Base-by-base conservation (phyloP, 92 coral and sea anemone species). In the Desmophyllum pertusum region DNA sequence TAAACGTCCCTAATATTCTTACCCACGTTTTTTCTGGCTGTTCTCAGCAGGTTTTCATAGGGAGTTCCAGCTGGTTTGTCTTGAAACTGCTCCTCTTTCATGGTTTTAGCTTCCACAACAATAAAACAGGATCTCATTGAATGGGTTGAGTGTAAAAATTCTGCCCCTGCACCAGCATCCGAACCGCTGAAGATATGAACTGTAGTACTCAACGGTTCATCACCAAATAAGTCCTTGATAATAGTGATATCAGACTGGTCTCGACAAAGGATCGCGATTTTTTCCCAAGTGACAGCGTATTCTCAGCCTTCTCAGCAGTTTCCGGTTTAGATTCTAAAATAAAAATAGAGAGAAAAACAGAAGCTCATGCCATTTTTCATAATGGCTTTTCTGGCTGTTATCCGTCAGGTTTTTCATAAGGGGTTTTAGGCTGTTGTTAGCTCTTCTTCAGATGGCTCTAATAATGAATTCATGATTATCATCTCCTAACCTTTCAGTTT, bases 111-210 rank as follows among this genome's bases (percentile, higher is more conserved):
- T n/a, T 50, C 50, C 15, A 66, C 57, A 3, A 67, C 61, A 68
- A 80, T 67, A 30, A 68, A 51, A 35, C 84, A 80, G 15, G 84
- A 50, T 51, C 76, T 37, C 37, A 68, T 5, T n/a, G 67, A 3
- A n/a, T 7, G 0, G n/a, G 0, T 6, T 29, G 31, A 25, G 50
- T 68, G 63, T 0, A 69, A 18, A 4, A 42, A 66, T 4, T 36
- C 18, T 0, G 40, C 25, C 2, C 70, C 40, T n/a, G 9, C 67
- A 3, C 30, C 29, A 0, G 67, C 66, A 36, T n/a, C n/a, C n/a
- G 40, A 14, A 5, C 6, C 40, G 6, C 3, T 48, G 27, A 11
- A 33, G 10, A 68, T 0, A 27, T 1, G 27, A 29, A 17, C 4
- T 7, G 11, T 37, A n/a, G n/a, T n/a, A 10, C 52, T 33, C 30